Conservation (phyloP, 2,888 invertebrate species). For the Cistogaster globosa region DNA sequence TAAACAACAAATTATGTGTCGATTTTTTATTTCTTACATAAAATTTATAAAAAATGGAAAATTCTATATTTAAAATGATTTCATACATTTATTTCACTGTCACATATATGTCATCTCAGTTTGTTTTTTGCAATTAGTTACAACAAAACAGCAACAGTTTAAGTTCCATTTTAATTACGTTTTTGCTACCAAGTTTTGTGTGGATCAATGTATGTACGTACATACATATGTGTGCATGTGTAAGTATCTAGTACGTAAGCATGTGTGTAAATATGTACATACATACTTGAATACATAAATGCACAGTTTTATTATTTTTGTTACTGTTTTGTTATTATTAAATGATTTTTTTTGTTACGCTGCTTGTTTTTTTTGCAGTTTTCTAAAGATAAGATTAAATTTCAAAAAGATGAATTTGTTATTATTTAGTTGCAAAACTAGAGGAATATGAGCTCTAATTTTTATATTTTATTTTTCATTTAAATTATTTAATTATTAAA, state of each 20-base stretch:
- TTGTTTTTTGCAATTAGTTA: constrained; percentile 56
- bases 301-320: background rate
- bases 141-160: constrained; percentile 63
- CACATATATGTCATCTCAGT: background rate
- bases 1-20: too few species aligned
- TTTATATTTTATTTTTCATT: constrained; percentile 20
- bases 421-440: constrained; percentile 45
- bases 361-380: constrained; percentile 25
- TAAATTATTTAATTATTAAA: background rate
- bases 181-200: constrained; percentile 10
- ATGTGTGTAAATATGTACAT: too few species aligned
- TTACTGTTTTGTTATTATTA: constrained; percentile 33
- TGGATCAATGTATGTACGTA: background rate
- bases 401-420: constrained; percentile 66
- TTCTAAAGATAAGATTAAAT: constrained; percentile 69
- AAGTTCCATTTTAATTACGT: constrained; percentile 70
- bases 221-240: background rate
- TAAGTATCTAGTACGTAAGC: too few species aligned
- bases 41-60: background rate
- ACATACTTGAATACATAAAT: too few species aligned
- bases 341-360: constrained; percentile 20
- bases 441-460: constrained; percentile 48
- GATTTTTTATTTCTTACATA: too few species aligned
- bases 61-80: background rate
- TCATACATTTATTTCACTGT: background rate